A percentile compares a stretch with the other conserved stretches of the same genome.
Evolutionary conservation across 1,140 invertebrate genomes (phyloP).

Genomic region (Neelides sp.): DNA sequence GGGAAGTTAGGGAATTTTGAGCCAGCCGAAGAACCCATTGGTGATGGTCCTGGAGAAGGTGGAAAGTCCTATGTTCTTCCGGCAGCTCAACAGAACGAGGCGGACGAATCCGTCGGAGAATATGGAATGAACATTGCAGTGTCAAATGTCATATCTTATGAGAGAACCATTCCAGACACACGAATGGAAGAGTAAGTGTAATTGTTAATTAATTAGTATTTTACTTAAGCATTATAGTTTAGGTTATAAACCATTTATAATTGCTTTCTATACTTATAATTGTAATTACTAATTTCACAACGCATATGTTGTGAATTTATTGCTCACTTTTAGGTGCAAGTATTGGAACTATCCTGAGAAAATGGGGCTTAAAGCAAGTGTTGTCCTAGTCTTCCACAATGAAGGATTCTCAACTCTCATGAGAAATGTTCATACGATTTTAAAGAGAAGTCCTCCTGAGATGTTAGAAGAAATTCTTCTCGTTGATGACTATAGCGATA

Average conservation of each 20-base stretch:
- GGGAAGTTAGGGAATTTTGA: conserved; percentile 43
- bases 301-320: neutral
- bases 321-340: conserved; percentile 55
- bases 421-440: conserved; percentile 57
- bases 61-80: conserved; percentile 62
- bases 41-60: conserved; percentile 66
- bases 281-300: neutral
- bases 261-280: neutral
- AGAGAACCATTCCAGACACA: conserved; percentile 73
- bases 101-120: conserved; percentile 60
- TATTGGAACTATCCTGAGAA: conserved; percentile 89
- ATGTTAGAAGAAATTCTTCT: conserved; percentile 90
- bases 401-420: conserved; percentile 91
- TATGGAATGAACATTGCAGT: conserved; percentile 96
- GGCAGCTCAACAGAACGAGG: conserved; percentile 61
- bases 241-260: neutral
- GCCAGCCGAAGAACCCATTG: conserved; percentile 39
- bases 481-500: conserved; percentile 95
- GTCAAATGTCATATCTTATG: conserved; percentile 81
- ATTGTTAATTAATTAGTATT: conserved; percentile 2
- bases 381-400: conserved; percentile 98
- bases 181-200: conserved; percentile 59
- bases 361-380: conserved; percentile 70
- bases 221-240: neutral
- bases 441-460: conserved; percentile 79